Base-by-base conservation (phyloP, 2,113 vertebrate species). In the Phalacrocorax aristotelis region DNA sequence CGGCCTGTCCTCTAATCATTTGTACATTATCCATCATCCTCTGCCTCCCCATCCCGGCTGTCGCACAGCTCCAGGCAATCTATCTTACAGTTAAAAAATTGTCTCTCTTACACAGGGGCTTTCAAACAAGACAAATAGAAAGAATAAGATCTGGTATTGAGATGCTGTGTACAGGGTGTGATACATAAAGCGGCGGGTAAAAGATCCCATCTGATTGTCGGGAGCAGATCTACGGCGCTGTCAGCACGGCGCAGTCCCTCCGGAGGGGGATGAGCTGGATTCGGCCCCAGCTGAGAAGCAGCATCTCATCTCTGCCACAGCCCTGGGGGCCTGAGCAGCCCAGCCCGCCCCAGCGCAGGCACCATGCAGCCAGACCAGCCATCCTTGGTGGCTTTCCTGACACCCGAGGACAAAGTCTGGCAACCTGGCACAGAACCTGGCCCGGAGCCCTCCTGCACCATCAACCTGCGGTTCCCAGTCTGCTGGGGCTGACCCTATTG, bases 81-180 rank as follows among this genome's bases (percentile, higher is more conserved):
- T 80, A 95, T 96, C 97, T 97, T 95, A 40, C 81, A 38, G 72
- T 96, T 96, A 96, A 96, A 95, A 96, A 97, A 98, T 92, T 95
- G 96, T 96, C 95, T 97, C 95, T 91, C 97, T 93, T 97, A 95
- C 94, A 95, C 97, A 51, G 86, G 94, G 90, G 92, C 94, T 98
- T 98, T 95, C 97, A 95, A 97, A 97, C 57, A 52, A 98, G 95
- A 96, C 96, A 98, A 97, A 96, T 38, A 79, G 93, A 96, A 95
- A 89, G 97, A 90, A 69, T 83, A 78, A 92, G 97, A 89, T 60
- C n/a, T 92, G 95, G 49, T 90, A 87, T 78, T 76, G 93, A 96
- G 96, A 92, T 84, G 89, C 95, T 42, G 89, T 62, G 62, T 92
- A 87, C 85, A 69, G 96, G 71, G 42, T 52, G 62, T 61, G 96